These are phyloP conservation scores for Ariolimax columbianus DNA, from an alignment of 2,888 invertebrate genomes.

Conservation along the genomic window DNA sequence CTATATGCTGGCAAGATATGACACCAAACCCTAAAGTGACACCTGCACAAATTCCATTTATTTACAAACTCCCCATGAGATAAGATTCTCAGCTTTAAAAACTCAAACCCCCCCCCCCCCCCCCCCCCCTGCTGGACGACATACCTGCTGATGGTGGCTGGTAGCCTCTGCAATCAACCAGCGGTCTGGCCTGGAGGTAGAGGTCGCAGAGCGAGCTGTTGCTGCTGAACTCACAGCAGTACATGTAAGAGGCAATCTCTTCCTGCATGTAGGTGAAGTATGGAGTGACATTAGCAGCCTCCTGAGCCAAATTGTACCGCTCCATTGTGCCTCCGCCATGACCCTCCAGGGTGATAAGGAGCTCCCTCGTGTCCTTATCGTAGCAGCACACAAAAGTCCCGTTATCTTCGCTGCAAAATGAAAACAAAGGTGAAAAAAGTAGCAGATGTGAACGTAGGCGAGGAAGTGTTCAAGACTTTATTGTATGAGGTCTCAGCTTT, in stretches of 20 bases:
- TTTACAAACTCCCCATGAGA: too few relatives aligned
- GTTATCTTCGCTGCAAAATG: conserved; percentile 13
- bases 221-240: conserved; percentile 67
- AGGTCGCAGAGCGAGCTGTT: conserved; percentile 58
- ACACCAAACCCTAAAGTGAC: too few relatives aligned
- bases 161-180: conserved; percentile 65
- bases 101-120: too few relatives aligned
- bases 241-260: conserved; percentile 67
- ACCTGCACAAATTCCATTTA: too few relatives aligned
- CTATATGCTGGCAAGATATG: too few relatives aligned
- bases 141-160: conserved; percentile 68
- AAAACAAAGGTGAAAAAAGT: not conserved
- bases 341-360: conserved; percentile 63
- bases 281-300: conserved; percentile 58
- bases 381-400: conserved; percentile 65
- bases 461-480: too few relatives aligned
- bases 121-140: too few relatives aligned
- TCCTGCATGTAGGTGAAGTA: conserved; percentile 68
- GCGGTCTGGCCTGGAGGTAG: conserved; percentile 59
- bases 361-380: conserved; percentile 56
- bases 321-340: conserved; percentile 63
- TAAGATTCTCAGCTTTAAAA: too few relatives aligned
- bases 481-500: too few relatives aligned
- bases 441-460: not conserved
- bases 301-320: conserved; percentile 60